Evolutionary conservation across 2,113 vertebrate species (phyloP).

Genomic region (Morone chrysops): DNA sequence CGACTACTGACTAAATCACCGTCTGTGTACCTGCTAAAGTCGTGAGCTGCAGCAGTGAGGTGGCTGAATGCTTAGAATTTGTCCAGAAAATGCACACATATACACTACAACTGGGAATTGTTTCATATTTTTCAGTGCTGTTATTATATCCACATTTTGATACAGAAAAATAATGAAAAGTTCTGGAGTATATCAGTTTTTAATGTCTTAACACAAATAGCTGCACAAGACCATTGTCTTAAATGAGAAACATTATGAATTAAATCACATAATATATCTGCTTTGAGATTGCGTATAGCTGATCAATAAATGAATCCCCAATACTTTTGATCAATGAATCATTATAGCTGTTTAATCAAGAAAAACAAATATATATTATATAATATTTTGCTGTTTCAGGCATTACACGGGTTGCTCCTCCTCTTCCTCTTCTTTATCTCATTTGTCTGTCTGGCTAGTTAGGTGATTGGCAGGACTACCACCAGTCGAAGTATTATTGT

Average conservation of each 20-base stretch:
- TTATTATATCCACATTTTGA: no score
- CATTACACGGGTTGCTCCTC: not conserved
- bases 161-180: not conserved
- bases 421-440: slow-evolving; percentile 22
- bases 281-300: no score
- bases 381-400: not conserved
- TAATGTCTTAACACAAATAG: no score
- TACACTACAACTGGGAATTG: fast-evolving
- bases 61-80: not conserved
- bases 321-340: no score
- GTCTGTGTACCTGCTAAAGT: not conserved
- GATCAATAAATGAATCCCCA: no score
- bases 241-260: not conserved
- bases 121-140: not conserved
- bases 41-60: not conserved
- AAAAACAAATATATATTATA: no score
- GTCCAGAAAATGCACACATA: not conserved
- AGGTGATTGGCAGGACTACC: slow-evolving; percentile 10
- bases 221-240: not conserved
- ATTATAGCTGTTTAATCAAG: no score
- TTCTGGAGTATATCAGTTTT: not conserved
- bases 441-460: not conserved
- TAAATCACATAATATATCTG: no score
- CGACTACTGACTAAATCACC: slow-evolving; percentile 18
- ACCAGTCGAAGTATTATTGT: slow-evolving; percentile 22